Evolutionary conservation across 2,113 vertebrate species (phyloP), one percentile per base, ranked within the genome.

Genomic region (Hippoglossus stenolepis): DNA sequence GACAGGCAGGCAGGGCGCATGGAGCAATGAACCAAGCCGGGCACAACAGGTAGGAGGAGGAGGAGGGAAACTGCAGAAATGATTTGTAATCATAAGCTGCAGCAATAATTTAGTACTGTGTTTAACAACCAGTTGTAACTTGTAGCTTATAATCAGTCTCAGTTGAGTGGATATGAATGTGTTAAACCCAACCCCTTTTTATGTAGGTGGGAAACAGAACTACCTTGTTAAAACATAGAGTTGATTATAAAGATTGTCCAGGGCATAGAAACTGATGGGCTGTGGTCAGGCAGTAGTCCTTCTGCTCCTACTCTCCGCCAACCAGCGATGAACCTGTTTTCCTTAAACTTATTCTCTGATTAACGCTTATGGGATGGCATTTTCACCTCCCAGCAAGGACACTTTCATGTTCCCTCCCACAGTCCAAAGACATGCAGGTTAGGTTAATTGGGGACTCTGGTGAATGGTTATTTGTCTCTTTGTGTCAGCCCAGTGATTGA

Each of bases 1-100:
- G 83, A 90, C 86, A 75, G 57, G 59, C 59, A 56, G 64, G 77
- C 70, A 85, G 81, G 70, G 75, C 15, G 7, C 73, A 77, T 59
- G 21, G 56, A 85, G 80, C 73, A 83, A 81, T 79, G 67, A 80
- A 64, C 26, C 65, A 65, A 79, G 59, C 13, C 60, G 57, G 63
- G 5, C 65, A 82, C 74, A 77, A 69, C 67, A 71, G 73, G 63
- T 28, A 20, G 58, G 31, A 20, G 54, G 31, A 57, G 31, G 40
- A 23, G 49, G 49, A 63, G 60, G 35, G 45, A 79, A 77, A 67
- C 35, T 24, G 12, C 31, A 49, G 2, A 51, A 64, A 57, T 76
- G 23, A 24, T 82, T 61, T 71, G 9, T 45, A 40, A 12, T 59
- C 66, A 64, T 26, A 21, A 43, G 3, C 17, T 2, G 2, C 28